Evolutionary conservation across 2,113 vertebrate species (phyloP).

Genomic region (Rallus limicola): DNA sequence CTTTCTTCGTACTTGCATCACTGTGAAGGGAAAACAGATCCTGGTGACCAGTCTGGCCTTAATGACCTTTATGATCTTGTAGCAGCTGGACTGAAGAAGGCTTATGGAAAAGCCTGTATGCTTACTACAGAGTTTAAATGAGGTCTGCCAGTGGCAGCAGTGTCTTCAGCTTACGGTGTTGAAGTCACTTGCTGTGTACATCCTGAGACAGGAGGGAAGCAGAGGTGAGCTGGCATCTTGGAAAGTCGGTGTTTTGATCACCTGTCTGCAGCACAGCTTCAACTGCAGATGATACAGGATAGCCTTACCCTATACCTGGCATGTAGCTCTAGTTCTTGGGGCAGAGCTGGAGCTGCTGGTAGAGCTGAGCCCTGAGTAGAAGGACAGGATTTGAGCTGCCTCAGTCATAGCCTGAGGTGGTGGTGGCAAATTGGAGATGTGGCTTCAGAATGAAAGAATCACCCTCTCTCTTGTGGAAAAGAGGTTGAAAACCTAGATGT

Average conservation of each 20-base stretch:
- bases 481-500: neutral
- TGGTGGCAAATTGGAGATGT: neutral
- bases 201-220: neutral
- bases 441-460: neutral
- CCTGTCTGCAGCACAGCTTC: neutral
- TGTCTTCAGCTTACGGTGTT: neutral
- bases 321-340: neutral
- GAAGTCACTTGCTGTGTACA: accelerated
- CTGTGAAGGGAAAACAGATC: neutral
- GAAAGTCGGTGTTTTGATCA: neutral
- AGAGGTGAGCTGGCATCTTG: neutral
- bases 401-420: neutral
- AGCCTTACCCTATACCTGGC: neutral
- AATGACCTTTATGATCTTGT: neutral
- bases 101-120: neutral
- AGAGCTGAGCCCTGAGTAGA: neutral
- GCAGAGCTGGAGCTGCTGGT: neutral
- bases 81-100: neutral
- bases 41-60: neutral
- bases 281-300: neutral
- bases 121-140: neutral
- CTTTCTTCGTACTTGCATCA: neutral
- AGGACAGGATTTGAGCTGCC: neutral
- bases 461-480: neutral
- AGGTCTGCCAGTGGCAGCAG: neutral